Evolutionary conservation across 1,140 invertebrate species (phyloP), one percentile per base, ranked within the genome.

Genomic region (Drosophila repleta): DNA sequence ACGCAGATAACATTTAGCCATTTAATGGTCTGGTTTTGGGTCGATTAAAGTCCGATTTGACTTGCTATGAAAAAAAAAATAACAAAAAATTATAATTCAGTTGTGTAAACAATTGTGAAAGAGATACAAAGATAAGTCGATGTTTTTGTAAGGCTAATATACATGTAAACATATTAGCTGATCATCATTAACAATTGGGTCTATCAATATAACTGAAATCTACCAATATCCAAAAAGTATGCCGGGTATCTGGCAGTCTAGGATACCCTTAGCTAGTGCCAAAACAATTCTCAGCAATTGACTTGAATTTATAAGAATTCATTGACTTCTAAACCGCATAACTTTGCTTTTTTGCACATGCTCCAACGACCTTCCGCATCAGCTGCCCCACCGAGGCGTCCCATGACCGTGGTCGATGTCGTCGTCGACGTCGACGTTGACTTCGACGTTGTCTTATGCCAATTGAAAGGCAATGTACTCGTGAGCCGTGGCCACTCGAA

Each of bases 401-500:
- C 45, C 60, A 64, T 70, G 66, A 70, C 61, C 53, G 43, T 48
- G 58, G 24, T 20, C 35, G 2, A 11, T 7, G 43, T 15, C 26
- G 37, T 48, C 21, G 45, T 15, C 2, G 8, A 1, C 64, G 37
- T 26, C 7, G 29, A 29, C 32, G 11, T 21, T 20, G 8, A 1
- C 64, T 26, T 26, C 7, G 29, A 29, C 32, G 11, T 21, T 20
- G 37, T 10, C 66, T 26, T 46, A 55, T 55, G 66, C 57, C 48
- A 69, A 70, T 55, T 55, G 51, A 49, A 64, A 55, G 67, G 68
- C 61, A 70, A 70, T 66, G 68, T 71, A 63, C 60, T 49, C 62
- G 53, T 63, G 29, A 74, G 66, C 66, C 48, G 61, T 45, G 70
- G 57, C 76, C 79, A 76, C 61, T 87, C 76, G 58, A 72, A 69